Base-by-base conservation (phyloP, 2,888 invertebrate species). In the Bellardia pandia region DNA sequence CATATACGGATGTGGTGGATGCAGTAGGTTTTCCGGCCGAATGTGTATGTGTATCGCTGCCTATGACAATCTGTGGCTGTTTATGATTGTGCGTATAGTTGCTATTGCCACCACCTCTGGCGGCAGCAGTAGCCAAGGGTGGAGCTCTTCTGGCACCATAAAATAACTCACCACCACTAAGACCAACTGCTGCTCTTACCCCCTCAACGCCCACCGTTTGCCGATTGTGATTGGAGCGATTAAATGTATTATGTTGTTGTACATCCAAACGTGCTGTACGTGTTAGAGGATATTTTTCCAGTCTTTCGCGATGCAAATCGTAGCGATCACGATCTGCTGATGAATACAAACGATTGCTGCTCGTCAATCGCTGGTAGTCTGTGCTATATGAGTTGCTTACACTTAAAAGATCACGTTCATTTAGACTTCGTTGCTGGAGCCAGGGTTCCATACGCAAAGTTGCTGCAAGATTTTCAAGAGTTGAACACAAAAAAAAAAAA, bases 201-300 rank as follows among this genome's bases (percentile, higher is more conserved):
- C 71, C 83, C n/a, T 66, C 74, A 48, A 66, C 42, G 23, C 75
- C 81, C 80, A 88, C 86, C 84, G 91, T 93, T 90, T 92, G 93
- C 92, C 93, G 93, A 85, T 93, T 93, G 92, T 94, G 95, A 94
- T 94, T 94, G 90, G 94, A 94, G 91, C 93, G 93, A 91, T 93
- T 94, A 85, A 93, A 92, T 66, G 91, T 91, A 89, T 93, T 93
- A 77, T 92, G 92, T 89, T 94, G 94, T 86, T 93, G 93, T 71
- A 94, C 93, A 91, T 94, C 93, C 89, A 94, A 90, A 76, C 93
- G 93, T 2, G 92, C 91, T 40, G 93, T 93, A n/a, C 92, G 90
- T 62, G 93, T 92, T 82, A 92, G 82, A 40, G 92, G 91, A 90
- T 93, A 93, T 79, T 91, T 92, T 77, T 92, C 92, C 71, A 91